A percentile compares a stretch with the other conserved stretches of the same genome.
phyloP scores from a whole-genome alignment of 2,797 vertebrate genomes.

The Sebastes trivittatus region DNA sequence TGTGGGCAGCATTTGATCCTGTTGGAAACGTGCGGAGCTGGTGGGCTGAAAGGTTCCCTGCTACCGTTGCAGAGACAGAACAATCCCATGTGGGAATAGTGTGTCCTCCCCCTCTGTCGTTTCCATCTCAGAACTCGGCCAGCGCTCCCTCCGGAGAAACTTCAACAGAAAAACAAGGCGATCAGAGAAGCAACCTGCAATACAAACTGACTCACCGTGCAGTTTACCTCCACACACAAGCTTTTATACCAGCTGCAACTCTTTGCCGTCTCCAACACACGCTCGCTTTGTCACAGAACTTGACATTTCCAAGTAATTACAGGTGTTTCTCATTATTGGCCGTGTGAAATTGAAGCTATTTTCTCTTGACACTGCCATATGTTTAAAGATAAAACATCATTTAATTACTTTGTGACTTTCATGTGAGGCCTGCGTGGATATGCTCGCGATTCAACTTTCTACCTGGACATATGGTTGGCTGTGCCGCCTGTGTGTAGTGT shows the following conservation, averaged over 20 bases:
- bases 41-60: conserved; percentile 56
- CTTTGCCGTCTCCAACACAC: conserved; percentile 25
- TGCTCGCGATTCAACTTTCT: conserved; percentile 18
- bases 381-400: conserved; percentile 46
- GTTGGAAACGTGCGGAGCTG: conserved; percentile 29
- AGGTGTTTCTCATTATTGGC: conserved; percentile 72
- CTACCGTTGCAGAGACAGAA: conserved; percentile 38
- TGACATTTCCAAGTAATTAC: conserved; percentile 81
- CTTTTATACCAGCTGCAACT: conserved; percentile 52
- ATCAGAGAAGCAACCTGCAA: conserved; percentile 62
- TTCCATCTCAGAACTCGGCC: conserved; percentile 57
- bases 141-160: conserved; percentile 61
- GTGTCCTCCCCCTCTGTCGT: conserved; percentile 50
- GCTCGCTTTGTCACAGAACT: conserved; percentile 56
- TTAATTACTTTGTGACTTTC: conserved; percentile 53
- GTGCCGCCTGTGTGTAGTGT: neutral
- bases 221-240: conserved; percentile 52
- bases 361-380: conserved; percentile 70
- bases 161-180: conserved; percentile 64
- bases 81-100: conserved; percentile 49
- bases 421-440: conserved; percentile 44
- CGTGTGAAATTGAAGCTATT: conserved; percentile 61
- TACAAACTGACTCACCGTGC: conserved; percentile 57
- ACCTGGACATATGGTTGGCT: conserved; percentile 20
- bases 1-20: conserved; percentile 45